Base-by-base conservation (phyloP, 92 coral and sea anemone species). In the Diadumene lineata region DNA sequence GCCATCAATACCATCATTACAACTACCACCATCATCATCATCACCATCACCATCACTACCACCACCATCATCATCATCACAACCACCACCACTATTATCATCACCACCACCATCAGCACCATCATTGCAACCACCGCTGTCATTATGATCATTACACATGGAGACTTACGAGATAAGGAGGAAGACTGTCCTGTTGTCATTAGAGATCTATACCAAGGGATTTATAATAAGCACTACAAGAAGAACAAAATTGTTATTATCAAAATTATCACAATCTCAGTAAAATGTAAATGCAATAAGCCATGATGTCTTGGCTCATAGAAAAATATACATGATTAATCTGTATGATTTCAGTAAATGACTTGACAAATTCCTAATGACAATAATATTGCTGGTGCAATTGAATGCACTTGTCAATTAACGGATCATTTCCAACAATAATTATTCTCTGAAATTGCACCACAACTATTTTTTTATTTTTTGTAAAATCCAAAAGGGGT, bases 181-280 rank as follows among this genome's bases (percentile, higher is more conserved):
- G 16, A 26, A 34, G 58, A 24, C 38, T 33, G 33, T 60, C 34
- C 60, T 24, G 24, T 43, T 30, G 29, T 56, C 82, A 73, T 91
- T 80, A 92, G 75, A 92, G 81, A 34, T 92, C 97, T 66, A 92
- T 89, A 43, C 97, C 97, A 50, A 92, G 63, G 27, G 97, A 92
- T 77, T 85, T 92, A 86, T 92, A 92, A 81, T 92, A 92, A 2
- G 97, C 97, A 63, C 97, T 92, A 60, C 17, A 80, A 73, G 27
- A 38, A 38, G 7, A 38, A 6, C 6, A 6, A 38, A 38, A 38
- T 38, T 4, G 7, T 4, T 38, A 6, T 4, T 38, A 38, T 4
- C 13, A 4, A 4, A 38, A 38, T 38, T 38, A 38, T 16, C 19
- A 23, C 19, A 53, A 53, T 53, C 19, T 15, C 58, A 3, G 8